Conservation (phyloP, 37 sponge, comb jelly and placozoan genomes). For the Mnemiopsis leidyi region DNA sequence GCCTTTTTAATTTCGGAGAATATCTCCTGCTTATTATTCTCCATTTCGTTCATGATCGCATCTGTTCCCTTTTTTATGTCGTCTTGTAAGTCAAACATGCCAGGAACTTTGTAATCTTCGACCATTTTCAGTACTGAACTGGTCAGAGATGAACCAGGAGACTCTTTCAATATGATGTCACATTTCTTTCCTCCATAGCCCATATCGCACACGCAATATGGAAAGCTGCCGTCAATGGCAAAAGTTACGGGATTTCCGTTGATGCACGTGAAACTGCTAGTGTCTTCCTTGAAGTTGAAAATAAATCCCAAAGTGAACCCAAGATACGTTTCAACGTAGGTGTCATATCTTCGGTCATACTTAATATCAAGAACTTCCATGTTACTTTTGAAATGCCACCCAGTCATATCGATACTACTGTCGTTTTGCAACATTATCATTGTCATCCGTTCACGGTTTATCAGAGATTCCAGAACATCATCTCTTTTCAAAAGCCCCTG, state of each 20-base stretch:
- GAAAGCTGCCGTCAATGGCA: background rate
- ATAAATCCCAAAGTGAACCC: background rate
- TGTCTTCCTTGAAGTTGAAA: slow-evolving; percentile 24
- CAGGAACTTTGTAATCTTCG: background rate
- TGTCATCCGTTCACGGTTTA: background rate
- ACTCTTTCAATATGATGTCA: background rate
- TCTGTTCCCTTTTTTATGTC: background rate
- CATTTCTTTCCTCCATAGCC: background rate
- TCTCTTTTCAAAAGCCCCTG: background rate
- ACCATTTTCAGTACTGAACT: background rate
- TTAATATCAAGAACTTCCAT: background rate
- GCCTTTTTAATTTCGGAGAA: background rate
- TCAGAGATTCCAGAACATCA: background rate
- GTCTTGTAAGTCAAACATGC: slow-evolving; percentile 27
- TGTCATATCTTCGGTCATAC: no score
- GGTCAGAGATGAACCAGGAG: background rate
- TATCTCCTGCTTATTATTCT: slow-evolving; percentile 6
- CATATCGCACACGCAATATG: background rate
- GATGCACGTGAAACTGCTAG: background rate
- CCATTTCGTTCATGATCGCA: background rate
- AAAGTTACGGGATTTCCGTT: background rate
- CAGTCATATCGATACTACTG: background rate
- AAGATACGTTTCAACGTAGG: background rate
- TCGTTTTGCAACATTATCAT: background rate
- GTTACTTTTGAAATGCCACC: background rate